Conservation (phyloP, 2,113 vertebrate species). For the Anthoscopus minutus region DNA sequence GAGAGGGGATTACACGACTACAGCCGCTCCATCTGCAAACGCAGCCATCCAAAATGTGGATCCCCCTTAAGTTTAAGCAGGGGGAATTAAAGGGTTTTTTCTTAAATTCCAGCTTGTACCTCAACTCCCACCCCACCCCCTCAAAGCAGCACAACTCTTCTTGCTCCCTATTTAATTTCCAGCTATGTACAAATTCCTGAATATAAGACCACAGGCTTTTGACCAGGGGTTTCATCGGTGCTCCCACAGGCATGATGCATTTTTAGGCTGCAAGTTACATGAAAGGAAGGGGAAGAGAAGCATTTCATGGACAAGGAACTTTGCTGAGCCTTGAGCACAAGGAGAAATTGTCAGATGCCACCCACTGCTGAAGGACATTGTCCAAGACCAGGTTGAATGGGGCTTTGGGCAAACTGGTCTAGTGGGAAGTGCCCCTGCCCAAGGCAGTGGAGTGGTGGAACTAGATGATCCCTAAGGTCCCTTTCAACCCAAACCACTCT, state of each 20-base stretch:
- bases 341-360: background rate
- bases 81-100: background rate
- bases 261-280: background rate
- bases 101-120: background rate
- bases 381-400: background rate
- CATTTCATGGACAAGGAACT: background rate
- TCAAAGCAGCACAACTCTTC: background rate
- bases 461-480: background rate
- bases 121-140: background rate
- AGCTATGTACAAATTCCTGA: background rate
- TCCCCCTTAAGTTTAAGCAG: background rate
- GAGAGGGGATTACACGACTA: rapidly evolving
- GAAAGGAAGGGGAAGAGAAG: background rate
- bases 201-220: background rate
- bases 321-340: background rate
- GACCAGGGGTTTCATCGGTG: background rate
- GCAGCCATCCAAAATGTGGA: background rate
- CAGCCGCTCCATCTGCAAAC: background rate
- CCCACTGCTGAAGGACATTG: background rate
- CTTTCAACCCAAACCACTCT: background rate
- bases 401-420: background rate
- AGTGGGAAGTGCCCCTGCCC: background rate
- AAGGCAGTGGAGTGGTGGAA: background rate
- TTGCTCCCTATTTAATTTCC: background rate
- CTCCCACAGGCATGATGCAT: background rate